These are phyloP conservation scores for Hepsetus odoe DNA, from an alignment of 2,113 vertebrate species.

Conservation along the genomic window DNA sequence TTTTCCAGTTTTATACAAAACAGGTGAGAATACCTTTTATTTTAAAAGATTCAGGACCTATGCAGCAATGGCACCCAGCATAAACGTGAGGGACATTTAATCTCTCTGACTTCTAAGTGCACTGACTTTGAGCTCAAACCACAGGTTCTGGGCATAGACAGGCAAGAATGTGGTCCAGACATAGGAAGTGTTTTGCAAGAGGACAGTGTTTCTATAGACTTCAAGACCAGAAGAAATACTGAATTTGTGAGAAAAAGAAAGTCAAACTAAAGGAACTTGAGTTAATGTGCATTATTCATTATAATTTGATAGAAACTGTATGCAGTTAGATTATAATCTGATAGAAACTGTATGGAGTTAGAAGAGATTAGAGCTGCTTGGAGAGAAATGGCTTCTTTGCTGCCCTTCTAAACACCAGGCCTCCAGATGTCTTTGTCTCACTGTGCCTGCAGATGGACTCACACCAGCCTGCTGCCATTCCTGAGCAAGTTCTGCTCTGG, in stretches of 20 bases:
- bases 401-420: no score
- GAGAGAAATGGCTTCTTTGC: no score
- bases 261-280: no score
- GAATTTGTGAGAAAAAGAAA: no score
- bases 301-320: background rate
- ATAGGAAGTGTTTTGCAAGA: background rate
- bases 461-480: no score
- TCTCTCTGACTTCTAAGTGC: background rate
- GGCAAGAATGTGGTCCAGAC: background rate
- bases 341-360: background rate
- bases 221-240: no score
- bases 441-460: no score
- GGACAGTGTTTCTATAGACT: no score
- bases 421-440: no score
- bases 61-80: background rate
- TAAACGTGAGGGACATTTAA: background rate
- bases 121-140: slow-evolving; percentile 2
- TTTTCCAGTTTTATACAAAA: no score
- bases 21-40: no score
- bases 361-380: background rate
- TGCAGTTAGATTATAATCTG: background rate
- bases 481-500: no score
- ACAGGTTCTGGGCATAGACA: background rate
- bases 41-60: background rate
- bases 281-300: background rate